Percentiles rank a stretch among this genome's conserved stretches.
phyloP scores from a whole-genome alignment of 2,113 vertebrate species.

The Apus apus region DNA sequence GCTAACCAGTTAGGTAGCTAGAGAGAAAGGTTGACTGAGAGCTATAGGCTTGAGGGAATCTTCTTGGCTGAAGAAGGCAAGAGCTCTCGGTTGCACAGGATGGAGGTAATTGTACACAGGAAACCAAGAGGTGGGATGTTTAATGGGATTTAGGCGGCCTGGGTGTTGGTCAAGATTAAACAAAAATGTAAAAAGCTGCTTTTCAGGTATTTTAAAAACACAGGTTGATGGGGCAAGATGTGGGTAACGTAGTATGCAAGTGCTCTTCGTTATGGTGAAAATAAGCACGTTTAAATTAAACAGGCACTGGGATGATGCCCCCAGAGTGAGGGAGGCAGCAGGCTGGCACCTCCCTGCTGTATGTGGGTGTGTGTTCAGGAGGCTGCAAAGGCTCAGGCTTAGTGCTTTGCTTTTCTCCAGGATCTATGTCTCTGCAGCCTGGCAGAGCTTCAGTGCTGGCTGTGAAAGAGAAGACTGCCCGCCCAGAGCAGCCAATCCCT shows the following conservation, averaged over 20 bases:
- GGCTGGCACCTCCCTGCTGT: not conserved
- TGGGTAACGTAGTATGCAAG: not conserved
- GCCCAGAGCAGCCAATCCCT: not conserved
- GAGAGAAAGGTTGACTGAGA: not conserved
- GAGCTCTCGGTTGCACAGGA: not conserved
- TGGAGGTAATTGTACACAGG: not conserved
- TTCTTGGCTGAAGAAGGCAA: not conserved
- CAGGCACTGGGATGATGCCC: not conserved
- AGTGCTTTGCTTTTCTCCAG: not conserved
- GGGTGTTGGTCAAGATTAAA: not conserved
- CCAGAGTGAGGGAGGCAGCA: not conserved
- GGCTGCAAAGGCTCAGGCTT: not conserved
- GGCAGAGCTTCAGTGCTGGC: not conserved
- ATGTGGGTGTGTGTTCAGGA: fast-evolving
- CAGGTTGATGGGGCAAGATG: not conserved
- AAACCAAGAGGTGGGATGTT: not conserved
- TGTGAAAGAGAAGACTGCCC: not conserved
- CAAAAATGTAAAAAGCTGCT: not conserved
- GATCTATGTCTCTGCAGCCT: not conserved
- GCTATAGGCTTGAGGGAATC: not conserved
- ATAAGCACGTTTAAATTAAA: not conserved
- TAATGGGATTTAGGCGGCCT: not conserved
- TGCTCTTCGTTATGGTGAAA: not conserved
- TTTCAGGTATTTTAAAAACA: not conserved
- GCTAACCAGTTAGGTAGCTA: not conserved